Conservation (phyloP, 2,888 invertebrate genomes). For the Periphyllus acericola region DNA sequence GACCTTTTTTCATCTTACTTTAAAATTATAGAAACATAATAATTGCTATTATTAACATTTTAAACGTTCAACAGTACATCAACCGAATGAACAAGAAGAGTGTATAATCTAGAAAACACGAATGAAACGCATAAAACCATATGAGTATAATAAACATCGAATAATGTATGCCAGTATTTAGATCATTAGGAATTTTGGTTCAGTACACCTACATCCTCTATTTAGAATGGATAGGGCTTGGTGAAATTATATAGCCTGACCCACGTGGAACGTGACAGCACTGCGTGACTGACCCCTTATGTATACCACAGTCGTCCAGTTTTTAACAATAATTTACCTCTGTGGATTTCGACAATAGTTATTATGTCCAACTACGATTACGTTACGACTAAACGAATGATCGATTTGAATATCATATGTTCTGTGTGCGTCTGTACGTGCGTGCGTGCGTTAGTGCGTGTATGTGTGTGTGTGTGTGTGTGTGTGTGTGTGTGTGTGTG, state of each 20-base stretch:
- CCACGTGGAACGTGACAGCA: slow-evolving; percentile 26
- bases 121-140: not conserved
- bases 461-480: not conserved
- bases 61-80: not conserved
- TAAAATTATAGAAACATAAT: no score
- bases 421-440: not conserved
- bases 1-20: no score
- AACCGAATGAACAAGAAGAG: not conserved
- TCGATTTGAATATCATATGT: slow-evolving; percentile 14
- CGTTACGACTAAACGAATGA: not conserved
- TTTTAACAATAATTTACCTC: slow-evolving; percentile 32
- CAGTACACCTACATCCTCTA: slow-evolving; percentile 38
- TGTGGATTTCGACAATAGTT: not conserved
- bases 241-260: slow-evolving; percentile 29
- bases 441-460: no score
- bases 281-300: slow-evolving; percentile 49
- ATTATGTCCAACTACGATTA: not conserved
- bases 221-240: not conserved
- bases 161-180: slow-evolving; percentile 24
- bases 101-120: not conserved
- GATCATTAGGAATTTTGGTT: slow-evolving; percentile 46
- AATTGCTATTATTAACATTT: not conserved
- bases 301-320: not conserved
- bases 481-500: not conserved
- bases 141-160: not conserved